These are phyloP conservation scores for Lasiurus borealis DNA, from an alignment of 2,113 vertebrate genomes.

Conservation along the genomic window DNA sequence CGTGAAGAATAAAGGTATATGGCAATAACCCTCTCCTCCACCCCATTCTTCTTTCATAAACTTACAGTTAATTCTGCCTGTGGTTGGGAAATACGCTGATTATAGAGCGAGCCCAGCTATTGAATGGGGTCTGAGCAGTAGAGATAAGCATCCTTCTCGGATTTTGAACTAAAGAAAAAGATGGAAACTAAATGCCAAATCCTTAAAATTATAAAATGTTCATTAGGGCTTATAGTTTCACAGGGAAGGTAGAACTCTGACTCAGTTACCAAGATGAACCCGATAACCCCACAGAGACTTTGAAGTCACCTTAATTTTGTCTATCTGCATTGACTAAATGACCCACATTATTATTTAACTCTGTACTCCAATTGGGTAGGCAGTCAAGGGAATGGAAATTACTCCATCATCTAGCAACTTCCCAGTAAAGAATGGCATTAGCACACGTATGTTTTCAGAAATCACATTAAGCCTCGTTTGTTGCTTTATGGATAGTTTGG, in stretches of 20 bases:
- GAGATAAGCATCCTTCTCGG: neutral
- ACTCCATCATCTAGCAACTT: neutral
- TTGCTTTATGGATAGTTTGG: neutral
- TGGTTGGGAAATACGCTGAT: neutral
- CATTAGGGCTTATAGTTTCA: neutral
- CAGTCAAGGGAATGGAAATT: neutral
- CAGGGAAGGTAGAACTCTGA: neutral
- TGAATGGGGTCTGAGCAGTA: neutral
- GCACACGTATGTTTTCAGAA: neutral
- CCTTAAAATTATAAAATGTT: neutral
- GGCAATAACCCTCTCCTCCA: neutral
- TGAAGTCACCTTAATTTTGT: neutral
- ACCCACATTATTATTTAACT: neutral
- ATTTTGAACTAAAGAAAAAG: slow-evolving; percentile 24
- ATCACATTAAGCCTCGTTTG: neutral
- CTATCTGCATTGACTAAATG: neutral
- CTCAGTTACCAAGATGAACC: neutral
- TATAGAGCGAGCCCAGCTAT: neutral
- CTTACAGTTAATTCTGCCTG: neutral
- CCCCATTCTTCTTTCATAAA: neutral
- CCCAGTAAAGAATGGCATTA: neutral
- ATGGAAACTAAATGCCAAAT: neutral
- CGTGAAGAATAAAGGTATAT: neutral
- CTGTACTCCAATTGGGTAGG: neutral
- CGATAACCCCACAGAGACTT: neutral